Conservation (phyloP, 2,113 vertebrate species). For the Trachemys scripta region DNA sequence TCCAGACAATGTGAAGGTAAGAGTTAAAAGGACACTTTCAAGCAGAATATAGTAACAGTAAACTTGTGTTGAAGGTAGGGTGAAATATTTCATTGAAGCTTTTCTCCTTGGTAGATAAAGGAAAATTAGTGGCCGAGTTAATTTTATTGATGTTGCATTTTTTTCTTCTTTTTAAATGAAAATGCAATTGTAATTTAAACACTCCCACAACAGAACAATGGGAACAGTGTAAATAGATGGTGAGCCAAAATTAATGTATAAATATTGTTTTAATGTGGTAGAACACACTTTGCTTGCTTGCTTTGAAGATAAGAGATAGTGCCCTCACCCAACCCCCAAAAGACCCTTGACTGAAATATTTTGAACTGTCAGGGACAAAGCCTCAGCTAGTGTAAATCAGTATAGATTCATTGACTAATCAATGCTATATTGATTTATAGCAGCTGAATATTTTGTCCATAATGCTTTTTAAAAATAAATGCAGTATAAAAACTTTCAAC, state of each 20-base stretch:
- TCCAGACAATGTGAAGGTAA: conserved; percentile 97
- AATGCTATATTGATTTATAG: not conserved
- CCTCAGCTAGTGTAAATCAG: not conserved
- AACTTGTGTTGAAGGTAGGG: not conserved
- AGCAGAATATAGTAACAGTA: not conserved
- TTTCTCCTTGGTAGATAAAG: not conserved
- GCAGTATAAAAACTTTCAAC: not conserved
- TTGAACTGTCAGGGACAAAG: not conserved
- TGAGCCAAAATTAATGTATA: not conserved
- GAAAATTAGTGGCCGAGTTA: not conserved
- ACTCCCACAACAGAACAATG: not conserved
- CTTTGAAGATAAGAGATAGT: not conserved
- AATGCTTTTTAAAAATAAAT: not conserved
- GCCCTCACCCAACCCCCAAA: not conserved
- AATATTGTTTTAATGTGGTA: not conserved
- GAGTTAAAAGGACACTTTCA: conserved; percentile 58
- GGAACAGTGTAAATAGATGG: not conserved
- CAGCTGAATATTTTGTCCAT: not conserved
- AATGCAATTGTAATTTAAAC: not conserved
- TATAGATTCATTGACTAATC: not conserved
- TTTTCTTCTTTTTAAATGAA: not conserved
- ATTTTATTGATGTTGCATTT: not conserved
- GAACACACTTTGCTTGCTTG: not conserved
- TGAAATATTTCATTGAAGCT: not conserved
- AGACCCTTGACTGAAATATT: not conserved